Evolutionary conservation across 2,888 invertebrate genomes (phyloP), one percentile per base, ranked within the genome.

Genomic region (Thysanoteuthis rhombus): DNA sequence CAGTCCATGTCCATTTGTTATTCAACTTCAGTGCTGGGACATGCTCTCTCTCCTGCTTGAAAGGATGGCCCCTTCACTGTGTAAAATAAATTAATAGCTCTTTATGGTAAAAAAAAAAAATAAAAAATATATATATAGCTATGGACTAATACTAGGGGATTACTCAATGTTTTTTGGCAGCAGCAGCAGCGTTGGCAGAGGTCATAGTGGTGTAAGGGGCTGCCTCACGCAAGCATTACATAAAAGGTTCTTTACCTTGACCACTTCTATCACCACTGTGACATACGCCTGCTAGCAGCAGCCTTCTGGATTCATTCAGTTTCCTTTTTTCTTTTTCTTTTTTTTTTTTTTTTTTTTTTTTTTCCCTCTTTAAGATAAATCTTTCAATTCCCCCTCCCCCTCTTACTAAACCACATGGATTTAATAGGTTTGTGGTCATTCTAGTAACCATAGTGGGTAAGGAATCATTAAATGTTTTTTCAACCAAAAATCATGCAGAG

Each of bases 1-100:
- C 92, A 92, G 92, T 92, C 92, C 92, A 45, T 92, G 92, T 92
- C 45, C 92, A 92, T 92, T 92, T 92, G 92, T 92, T 92, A 92
- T 92, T 42, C 92, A 92, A 92, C 32, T 92, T 92, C 42, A 92
- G 92, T 92, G 92, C 28, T 45, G n/a, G n/a, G n/a, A 36, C 75
- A 45, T 40, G 42, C 45, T 90, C 45, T 92, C 92, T 92, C 32
- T 42, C 91, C 19, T 42, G n/a, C 39, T 40, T 90, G 90, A 39
- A 39, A 40, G 92, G 92, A 40, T 92, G 42, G 45, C 92, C 92
- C 45, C 45, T 92, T 45, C 92, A 92, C 92, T 45, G 45, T 92
- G 92, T 92, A 92, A 92, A 38, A 92, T 92, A 92, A 92, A 92
- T 92, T 92, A 40, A 92, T 92, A 92, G 92, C 45, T 42, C n/a